Conservation (phyloP, 2,888 invertebrate species). For the Unio pictorum region DNA sequence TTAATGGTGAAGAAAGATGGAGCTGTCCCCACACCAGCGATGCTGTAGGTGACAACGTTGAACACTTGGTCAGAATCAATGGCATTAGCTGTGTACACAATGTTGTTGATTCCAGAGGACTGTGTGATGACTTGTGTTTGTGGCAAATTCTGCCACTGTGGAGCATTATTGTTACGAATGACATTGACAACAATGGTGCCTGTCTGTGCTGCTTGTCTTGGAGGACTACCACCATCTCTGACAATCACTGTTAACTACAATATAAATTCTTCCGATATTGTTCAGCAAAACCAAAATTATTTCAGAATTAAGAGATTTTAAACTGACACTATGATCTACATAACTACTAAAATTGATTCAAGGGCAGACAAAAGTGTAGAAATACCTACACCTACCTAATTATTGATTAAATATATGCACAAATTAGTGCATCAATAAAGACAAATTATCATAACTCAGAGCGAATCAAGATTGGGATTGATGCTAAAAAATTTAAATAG, state of each 20-base stretch:
- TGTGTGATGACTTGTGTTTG: constrained; percentile 8
- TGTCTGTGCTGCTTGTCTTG: constrained; percentile 12
- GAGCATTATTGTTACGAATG: constrained; percentile 27
- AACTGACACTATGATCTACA: neutral
- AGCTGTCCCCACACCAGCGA: constrained; percentile 52
- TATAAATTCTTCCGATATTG: neutral
- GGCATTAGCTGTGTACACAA: constrained; percentile 14
- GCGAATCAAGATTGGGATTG: too few relatives aligned
- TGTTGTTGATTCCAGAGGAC: neutral
- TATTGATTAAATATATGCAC: too few relatives aligned
- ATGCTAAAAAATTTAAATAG: too few relatives aligned
- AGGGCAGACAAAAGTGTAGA: too few relatives aligned
- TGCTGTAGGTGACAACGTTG: constrained; percentile 31
- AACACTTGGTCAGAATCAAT: constrained; percentile 16
- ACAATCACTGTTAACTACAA: constrained; percentile 33
- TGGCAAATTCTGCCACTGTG: constrained; percentile 13
- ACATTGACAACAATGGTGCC: constrained; percentile 32
- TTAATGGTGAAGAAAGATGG: constrained; percentile 49
- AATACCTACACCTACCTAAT: too few relatives aligned
- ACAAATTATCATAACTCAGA: too few relatives aligned
- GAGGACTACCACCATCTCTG: constrained; percentile 33
- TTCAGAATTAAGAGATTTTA: neutral
- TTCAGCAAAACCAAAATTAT: neutral
- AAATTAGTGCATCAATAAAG: too few relatives aligned
- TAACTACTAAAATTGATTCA: neutral